Percentiles rank a stretch among this genome's conserved stretches.
phyloP scores from a whole-genome alignment of 2,113 vertebrate species.

The Plectropomus leopardus region DNA sequence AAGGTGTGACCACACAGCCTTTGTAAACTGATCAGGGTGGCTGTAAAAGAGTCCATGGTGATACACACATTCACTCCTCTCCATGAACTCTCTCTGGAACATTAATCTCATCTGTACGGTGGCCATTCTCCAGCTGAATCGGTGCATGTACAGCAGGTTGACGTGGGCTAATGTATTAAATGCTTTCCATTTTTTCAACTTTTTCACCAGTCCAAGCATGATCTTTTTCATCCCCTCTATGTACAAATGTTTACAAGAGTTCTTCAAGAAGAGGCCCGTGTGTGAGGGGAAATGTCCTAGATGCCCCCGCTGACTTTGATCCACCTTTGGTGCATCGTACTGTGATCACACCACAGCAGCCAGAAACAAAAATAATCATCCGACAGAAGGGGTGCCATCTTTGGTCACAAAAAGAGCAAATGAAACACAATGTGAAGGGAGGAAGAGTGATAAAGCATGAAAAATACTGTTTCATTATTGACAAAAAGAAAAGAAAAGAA shows the following conservation, averaged over 20 bases:
- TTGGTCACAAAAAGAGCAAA: conserved; percentile 95
- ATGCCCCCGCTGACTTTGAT: conserved; percentile 13
- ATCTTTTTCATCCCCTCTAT: conserved; percentile 77
- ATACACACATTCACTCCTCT: conserved; percentile 32
- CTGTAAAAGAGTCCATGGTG: conserved; percentile 46
- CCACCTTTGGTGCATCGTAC: background rate
- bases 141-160: conserved; percentile 75
- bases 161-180: conserved; percentile 83
- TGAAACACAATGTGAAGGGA: conserved; percentile 65
- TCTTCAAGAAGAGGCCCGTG: conserved; percentile 86
- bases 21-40: conserved; percentile 41
- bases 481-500: conserved; percentile 27
- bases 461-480: conserved; percentile 57
- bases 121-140: conserved; percentile 57
- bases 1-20: conserved; percentile 70
- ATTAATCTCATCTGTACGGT: conserved; percentile 56
- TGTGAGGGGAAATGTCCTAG: conserved; percentile 74
- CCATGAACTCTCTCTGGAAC: conserved; percentile 12
- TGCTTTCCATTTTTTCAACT: conserved; percentile 55
- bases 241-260: conserved; percentile 84
- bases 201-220: conserved; percentile 71
- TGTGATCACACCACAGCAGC: conserved; percentile 74
- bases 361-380: conserved; percentile 62
- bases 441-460: conserved; percentile 52
- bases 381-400: conserved; percentile 87